A percentile compares a stretch with the other conserved stretches of the same genome.
phyloP scores from a whole-genome alignment of 2,797 vertebrate genomes.

The Alca torda region DNA sequence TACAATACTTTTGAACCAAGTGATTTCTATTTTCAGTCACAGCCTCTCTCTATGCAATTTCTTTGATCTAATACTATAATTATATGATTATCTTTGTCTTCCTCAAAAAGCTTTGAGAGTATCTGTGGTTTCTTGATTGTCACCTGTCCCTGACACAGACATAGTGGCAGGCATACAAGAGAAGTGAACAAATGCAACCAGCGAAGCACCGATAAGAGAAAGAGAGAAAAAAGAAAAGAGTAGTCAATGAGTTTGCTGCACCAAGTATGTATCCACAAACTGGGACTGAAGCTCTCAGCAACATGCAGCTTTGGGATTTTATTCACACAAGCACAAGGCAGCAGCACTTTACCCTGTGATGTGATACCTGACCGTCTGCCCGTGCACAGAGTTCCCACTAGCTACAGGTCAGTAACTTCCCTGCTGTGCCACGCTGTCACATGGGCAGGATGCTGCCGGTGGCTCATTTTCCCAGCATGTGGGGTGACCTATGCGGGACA shows the following conservation, averaged over 20 bases:
- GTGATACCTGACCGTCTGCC: not conserved
- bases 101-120: not conserved
- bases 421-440: rapidly evolving
- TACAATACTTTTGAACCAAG: not conserved
- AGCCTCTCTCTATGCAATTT: not conserved
- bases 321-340: not conserved
- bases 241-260: not conserved
- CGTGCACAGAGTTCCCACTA: rapidly evolving
- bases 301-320: not conserved
- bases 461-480: not conserved
- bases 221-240: not conserved
- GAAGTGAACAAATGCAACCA: not conserved
- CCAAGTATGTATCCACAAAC: no score
- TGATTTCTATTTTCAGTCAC: not conserved
- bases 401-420: not conserved
- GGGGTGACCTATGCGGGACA: not conserved
- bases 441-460: not conserved
- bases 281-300: not conserved
- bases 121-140: not conserved
- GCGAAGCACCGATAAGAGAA: not conserved
- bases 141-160: not conserved
- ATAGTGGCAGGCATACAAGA: not conserved
- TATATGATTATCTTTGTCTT: not conserved
- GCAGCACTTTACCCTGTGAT: no score
- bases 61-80: not conserved